Conservation (phyloP, 2,113 vertebrate species). For the Cyrtonyx montezumae region DNA sequence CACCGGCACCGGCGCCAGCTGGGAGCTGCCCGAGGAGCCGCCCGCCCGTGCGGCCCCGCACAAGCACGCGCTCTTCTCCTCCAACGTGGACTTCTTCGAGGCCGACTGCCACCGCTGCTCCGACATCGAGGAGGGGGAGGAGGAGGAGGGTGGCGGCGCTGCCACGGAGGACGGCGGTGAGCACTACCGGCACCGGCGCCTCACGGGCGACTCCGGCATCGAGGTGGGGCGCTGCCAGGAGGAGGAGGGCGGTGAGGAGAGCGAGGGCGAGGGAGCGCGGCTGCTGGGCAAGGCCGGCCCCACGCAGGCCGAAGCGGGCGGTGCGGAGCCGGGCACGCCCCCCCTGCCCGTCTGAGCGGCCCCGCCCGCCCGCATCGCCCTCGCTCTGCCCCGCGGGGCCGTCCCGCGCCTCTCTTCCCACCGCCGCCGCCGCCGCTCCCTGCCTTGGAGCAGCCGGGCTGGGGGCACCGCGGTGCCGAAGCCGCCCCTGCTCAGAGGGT, state of each 20-base stretch:
- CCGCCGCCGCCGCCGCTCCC: background rate
- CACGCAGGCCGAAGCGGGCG: background rate
- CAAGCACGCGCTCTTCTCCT: conserved; percentile 71
- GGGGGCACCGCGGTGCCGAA: background rate
- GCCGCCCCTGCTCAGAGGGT: background rate
- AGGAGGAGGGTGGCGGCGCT: background rate
- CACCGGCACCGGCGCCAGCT: conserved; percentile 1
- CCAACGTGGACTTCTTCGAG: conserved; percentile 70
- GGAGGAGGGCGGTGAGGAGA: conserved; percentile 44
- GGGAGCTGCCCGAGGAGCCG: background rate
- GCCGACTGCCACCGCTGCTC: conserved; percentile 48
- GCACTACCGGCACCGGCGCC: conserved; percentile 85
- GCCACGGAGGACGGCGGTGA: background rate
- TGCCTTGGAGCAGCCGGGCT: background rate
- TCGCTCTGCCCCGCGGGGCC: too few species aligned
- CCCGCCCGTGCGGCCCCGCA: background rate
- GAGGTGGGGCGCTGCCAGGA: conserved; percentile 81
- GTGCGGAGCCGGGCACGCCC: fast-evolving
- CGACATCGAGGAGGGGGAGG: conserved; percentile 61
- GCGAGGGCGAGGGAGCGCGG: conserved; percentile 8
- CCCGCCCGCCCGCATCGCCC: too few species aligned
- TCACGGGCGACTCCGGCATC: conserved; percentile 94
- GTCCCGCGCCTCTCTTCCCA: background rate
- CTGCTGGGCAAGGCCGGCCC: conserved; percentile 22
- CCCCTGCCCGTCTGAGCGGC: conserved; percentile 19